Evolutionary conservation across 2,888 invertebrate genomes (phyloP), one percentile per base, ranked within the genome.

Genomic region (Hyles lineata): DNA sequence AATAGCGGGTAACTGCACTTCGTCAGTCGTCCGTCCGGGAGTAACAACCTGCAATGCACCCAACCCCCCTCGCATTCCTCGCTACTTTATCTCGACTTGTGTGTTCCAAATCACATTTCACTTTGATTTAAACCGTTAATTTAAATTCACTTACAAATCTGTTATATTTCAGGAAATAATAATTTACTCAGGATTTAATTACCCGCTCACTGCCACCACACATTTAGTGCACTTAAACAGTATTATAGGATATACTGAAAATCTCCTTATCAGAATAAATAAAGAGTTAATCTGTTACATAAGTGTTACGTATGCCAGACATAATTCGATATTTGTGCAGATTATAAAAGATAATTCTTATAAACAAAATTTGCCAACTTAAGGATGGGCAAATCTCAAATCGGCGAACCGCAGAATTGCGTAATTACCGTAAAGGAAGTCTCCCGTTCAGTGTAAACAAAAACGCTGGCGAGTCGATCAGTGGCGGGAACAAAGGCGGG

Each of bases 351-450:
- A 50, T 23, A 23, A 23, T 67, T 43, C 23, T 17, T 6, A 17
- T 0, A 15, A 43, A 67, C 35, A 63, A 60, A 60, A 17, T 25
- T 50, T 67, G 1, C 21, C 35, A 9, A 71, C 17, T 4, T 32
- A 19, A 63, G 23, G 32, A 72, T 9, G 43, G 55, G 58, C n/a
- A 35, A 86, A 89, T 91, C 89, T 87, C 82, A 84, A 83, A 85
- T 87, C 83, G 87, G 85, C 85, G 83, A 86, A 87, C 91, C 91
- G 85, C 91, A 90, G 91, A 83, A 91, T 91, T 89, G 92, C 89
- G 91, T 93, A 93, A 94, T 94, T 92, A 92, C 91, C 90, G 92
- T 91, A 89, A 92, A 91, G 92, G 92, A 94, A 93, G 93, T 90
- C 85, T 89, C 87, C 90, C 91, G 92, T 91, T 92, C 90, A 89